A percentile compares a stretch with the other conserved stretches of the same genome.
Conservation (phyloP, 2,888 invertebrate genomes). For the Mythimna pallens region DNA sequence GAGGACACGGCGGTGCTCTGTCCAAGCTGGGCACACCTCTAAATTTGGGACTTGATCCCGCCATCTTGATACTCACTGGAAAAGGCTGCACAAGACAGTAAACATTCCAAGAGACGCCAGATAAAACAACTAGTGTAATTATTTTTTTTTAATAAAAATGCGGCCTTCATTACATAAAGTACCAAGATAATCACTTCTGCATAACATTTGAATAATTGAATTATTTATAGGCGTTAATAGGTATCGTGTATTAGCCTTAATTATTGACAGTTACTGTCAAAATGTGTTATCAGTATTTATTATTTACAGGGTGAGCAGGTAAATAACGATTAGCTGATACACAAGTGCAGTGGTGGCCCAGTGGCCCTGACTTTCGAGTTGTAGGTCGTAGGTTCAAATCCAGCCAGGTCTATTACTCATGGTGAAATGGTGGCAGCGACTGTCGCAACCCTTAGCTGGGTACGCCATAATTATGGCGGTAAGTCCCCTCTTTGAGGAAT, state of each 20-base stretch:
- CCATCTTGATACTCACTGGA: no score
- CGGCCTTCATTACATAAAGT: constrained; percentile 35
- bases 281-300: constrained; percentile 21
- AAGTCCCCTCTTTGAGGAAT: no score
- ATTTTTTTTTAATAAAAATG: neutral
- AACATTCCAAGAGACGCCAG: neutral
- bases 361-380: neutral
- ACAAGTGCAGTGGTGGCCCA: neutral
- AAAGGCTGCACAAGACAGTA: neutral
- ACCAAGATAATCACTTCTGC: constrained; percentile 35
- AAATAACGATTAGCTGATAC: neutral
- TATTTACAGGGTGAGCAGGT: constrained; percentile 25
- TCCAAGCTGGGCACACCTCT: no score
- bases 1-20: no score
- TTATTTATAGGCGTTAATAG: constrained; percentile 49
- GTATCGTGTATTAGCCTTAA: constrained; percentile 14
- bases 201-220: constrained; percentile 52
- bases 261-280: constrained; percentile 34
- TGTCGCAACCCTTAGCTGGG: no score
- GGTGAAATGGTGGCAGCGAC: no score
- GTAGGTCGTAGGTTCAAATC: no score
- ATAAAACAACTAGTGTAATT: neutral
- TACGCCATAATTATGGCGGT: no score
- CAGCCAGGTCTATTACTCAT: no score
- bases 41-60: no score